Percentiles rank a stretch among this genome's conserved stretches.
These are phyloP conservation scores for Orestias chungarensis DNA, from an alignment of 2,797 vertebrate genomes.

Conservation along the genomic window DNA sequence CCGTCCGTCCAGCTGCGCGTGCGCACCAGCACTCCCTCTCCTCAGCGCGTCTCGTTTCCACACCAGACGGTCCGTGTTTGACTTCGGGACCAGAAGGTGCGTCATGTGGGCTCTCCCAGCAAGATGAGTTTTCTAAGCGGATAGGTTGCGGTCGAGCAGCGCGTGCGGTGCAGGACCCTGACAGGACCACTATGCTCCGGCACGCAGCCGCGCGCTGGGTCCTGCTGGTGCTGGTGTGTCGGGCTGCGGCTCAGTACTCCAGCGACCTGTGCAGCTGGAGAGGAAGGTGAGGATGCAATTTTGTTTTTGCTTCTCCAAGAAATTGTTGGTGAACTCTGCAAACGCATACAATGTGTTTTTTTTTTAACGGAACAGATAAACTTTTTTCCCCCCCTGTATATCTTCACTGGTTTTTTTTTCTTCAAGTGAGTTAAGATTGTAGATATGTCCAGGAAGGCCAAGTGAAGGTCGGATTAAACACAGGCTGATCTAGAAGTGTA, in stretches of 20 bases:
- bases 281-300: constrained; percentile 83
- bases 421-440: constrained; percentile 2
- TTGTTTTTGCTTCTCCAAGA: neutral
- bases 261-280: constrained; percentile 94
- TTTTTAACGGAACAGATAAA: neutral
- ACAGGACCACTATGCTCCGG: constrained; percentile 60
- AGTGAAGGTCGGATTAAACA: neutral
- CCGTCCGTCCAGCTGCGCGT: constrained; percentile 18
- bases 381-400: neutral
- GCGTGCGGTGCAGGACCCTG: constrained; percentile 13
- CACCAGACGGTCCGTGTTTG: neutral
- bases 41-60: too few relatives aligned
- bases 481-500: neutral
- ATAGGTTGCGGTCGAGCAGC: constrained; percentile 8
- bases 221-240: constrained; percentile 74
- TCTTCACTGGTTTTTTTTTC: neutral
- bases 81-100: constrained; percentile 18
- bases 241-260: constrained; percentile 85
- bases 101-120: constrained; percentile 50
- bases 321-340: neutral
- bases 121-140: constrained; percentile 3
- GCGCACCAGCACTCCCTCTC: too few relatives aligned
- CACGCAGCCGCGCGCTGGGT: constrained; percentile 65
- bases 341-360: neutral
- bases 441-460: neutral